Conservation (phyloP, 2,113 vertebrate genomes). For the Monarcha castaneiventris region DNA sequence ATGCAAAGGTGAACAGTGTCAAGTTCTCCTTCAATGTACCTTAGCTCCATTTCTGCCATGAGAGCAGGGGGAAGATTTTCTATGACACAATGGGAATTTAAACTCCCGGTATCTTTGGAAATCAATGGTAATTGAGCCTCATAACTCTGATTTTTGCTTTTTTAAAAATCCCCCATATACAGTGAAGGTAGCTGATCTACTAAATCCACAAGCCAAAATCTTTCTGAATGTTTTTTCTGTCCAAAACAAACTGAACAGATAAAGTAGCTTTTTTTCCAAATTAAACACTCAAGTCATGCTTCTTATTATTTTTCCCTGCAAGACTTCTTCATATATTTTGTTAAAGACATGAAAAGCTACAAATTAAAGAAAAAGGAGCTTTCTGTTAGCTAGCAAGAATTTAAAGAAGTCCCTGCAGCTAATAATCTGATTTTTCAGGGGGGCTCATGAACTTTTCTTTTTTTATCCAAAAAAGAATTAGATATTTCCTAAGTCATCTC, state of each 20-base stretch:
- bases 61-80: background rate
- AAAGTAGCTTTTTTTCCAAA: background rate
- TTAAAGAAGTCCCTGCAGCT: background rate
- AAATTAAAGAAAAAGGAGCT: background rate
- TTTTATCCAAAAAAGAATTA: background rate
- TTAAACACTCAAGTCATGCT: background rate
- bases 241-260: background rate
- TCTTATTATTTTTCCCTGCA: background rate
- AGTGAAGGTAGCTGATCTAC: background rate
- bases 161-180: background rate
- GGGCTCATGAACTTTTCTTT: rapidly evolving
- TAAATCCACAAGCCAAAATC: background rate
- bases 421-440: background rate
- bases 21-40: background rate
- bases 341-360: background rate
- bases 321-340: background rate
- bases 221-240: background rate
- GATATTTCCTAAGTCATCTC: background rate
- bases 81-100: background rate
- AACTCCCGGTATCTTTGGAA: background rate
- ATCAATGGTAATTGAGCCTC: background rate
- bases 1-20: background rate
- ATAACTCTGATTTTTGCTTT: background rate
- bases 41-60: background rate
- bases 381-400: background rate